These are phyloP conservation scores for Sphenodon punctatus DNA, from an alignment of 2,797 vertebrate species.

Conservation along the genomic window DNA sequence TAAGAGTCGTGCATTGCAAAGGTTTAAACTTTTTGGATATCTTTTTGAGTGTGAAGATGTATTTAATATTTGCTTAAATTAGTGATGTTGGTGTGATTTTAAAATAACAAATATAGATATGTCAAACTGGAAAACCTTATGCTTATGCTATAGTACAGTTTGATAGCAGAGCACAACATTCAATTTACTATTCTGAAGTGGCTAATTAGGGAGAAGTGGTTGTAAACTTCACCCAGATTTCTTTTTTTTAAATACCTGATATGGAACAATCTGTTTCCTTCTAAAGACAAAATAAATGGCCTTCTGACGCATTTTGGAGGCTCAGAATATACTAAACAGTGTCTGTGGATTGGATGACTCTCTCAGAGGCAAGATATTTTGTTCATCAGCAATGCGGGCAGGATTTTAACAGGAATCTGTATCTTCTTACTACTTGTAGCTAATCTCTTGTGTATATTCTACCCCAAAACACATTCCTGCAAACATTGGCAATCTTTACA, in stretches of 20 bases:
- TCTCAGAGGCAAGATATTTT: neutral
- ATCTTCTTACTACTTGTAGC: neutral
- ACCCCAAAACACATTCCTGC: neutral
- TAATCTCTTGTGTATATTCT: neutral
- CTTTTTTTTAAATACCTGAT: neutral
- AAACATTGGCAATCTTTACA: too few relatives aligned
- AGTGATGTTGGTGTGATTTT: neutral
- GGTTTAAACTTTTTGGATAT: neutral
- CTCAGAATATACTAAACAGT: neutral
- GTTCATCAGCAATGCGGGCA: neutral
- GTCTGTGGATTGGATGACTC: neutral
- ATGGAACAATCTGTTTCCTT: neutral
- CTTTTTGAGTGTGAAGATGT: neutral
- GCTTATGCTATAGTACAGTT: too few relatives aligned
- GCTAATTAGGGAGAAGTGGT: neutral
- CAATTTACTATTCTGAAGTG: too few relatives aligned
- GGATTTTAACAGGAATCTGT: neutral
- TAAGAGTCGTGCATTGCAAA: neutral
- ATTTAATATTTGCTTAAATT: neutral
- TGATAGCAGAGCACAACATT: neutral
- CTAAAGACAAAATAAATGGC: neutral
- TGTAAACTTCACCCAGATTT: neutral
- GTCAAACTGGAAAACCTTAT: too few relatives aligned
- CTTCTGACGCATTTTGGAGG: neutral
- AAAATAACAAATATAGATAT: neutral